phyloP scores from a whole-genome alignment of 2,888 invertebrate species.

The Desoria tigrina region DNA sequence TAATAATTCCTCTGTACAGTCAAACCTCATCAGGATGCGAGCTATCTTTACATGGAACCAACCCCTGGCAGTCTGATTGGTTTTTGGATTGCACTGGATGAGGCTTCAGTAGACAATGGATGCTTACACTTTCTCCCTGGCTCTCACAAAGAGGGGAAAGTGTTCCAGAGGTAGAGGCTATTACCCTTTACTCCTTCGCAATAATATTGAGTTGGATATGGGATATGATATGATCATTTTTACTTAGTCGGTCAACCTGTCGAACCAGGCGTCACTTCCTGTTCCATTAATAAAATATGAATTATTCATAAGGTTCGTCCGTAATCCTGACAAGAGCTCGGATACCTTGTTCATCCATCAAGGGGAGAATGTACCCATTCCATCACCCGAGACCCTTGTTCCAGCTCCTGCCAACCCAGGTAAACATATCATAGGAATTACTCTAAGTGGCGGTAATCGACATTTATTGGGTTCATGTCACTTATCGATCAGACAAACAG shows the following conservation, averaged over 20 bases:
- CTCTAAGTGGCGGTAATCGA: too few relatives aligned
- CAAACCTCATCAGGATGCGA: conserved; percentile 79
- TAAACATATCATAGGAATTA: conserved; percentile 58
- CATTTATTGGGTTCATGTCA: not conserved
- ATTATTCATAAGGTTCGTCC: conserved; percentile 61
- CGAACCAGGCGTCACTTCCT: not conserved
- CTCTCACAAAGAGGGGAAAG: conserved; percentile 78
- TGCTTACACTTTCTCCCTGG: conserved; percentile 90
- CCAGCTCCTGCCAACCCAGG: conserved; percentile 83
- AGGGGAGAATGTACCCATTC: conserved; percentile 63
- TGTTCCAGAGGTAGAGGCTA: conserved; percentile 41
- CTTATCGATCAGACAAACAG: not conserved
- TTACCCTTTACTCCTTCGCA: too few relatives aligned
- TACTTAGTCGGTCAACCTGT: not conserved
- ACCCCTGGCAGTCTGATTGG: conserved; percentile 70
- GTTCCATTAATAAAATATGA: not conserved
- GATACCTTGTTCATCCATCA: conserved; percentile 67
- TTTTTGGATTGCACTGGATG: conserved; percentile 95
- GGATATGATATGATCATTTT: not conserved
- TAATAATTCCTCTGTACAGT: conserved; percentile 63
- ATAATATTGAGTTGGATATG: too few relatives aligned
- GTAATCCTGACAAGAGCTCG: conserved; percentile 69
- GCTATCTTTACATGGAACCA: conserved; percentile 84
- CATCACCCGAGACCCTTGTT: conserved; percentile 68
- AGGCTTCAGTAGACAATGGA: conserved; percentile 88